Percentiles rank a stretch among this genome's conserved stretches.
Conservation (phyloP, 2,888 invertebrate species). For the Bombyx huttoni region DNA sequence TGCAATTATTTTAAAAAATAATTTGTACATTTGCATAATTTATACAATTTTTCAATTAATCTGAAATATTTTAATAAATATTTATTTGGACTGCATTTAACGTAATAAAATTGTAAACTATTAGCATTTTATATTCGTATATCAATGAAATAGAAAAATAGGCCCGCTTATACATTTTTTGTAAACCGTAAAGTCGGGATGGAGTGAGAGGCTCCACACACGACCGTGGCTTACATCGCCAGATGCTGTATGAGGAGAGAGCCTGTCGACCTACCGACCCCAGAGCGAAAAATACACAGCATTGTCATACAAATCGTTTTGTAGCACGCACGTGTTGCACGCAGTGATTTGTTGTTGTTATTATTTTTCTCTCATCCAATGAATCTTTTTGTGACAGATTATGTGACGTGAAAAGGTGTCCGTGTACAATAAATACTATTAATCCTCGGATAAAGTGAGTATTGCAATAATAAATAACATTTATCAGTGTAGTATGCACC, state of each 20-base stretch:
- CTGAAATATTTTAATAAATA: no score
- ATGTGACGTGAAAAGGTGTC: background rate
- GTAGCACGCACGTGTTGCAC: slow-evolving; percentile 5
- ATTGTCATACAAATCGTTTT: slow-evolving; percentile 48
- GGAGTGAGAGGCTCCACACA: slow-evolving; percentile 42
- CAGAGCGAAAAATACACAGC: slow-evolving; percentile 27
- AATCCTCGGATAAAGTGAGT: background rate
- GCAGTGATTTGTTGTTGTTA: background rate
- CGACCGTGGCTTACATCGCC: slow-evolving; percentile 56
- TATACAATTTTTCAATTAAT: no score
- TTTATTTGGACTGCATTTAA: no score
- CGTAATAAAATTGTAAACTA: no score
- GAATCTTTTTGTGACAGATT: background rate
- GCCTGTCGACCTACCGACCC: slow-evolving; percentile 40
- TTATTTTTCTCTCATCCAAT: background rate
- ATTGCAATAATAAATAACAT: background rate
- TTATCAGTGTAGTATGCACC: background rate
- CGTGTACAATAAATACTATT: background rate
- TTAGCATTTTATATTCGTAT: no score
- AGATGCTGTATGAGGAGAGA: slow-evolving; percentile 26
- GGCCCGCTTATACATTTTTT: background rate
- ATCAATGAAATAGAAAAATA: background rate
- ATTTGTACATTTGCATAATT: no score
- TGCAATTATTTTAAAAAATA: no score
- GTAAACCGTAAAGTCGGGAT: slow-evolving; percentile 14